Evolutionary conservation across 2,113 vertebrate genomes (phyloP).

Genomic region (Podilymbus podiceps): DNA sequence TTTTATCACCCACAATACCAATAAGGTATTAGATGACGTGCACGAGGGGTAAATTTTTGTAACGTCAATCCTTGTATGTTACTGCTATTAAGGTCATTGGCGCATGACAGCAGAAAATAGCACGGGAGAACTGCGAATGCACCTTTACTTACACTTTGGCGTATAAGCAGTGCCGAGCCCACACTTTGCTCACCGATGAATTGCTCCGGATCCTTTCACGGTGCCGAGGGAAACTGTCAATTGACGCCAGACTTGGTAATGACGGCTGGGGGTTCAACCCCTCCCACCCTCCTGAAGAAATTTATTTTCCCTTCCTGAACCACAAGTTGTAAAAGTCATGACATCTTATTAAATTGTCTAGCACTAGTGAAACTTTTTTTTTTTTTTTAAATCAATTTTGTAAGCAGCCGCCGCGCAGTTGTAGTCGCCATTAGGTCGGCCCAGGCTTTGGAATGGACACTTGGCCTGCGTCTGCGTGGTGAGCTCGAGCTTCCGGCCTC

Average conservation of each 20-base stretch:
- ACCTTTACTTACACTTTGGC: not conserved
- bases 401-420: not conserved
- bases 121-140: not conserved
- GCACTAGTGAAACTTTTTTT: not conserved
- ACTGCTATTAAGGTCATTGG: not conserved
- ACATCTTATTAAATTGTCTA: too few relatives aligned
- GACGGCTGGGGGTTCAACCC: not conserved
- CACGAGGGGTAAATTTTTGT: not conserved
- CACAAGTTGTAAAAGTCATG: not conserved
- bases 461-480: fast-evolving
- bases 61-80: fast-evolving
- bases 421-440: not conserved
- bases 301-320: not conserved
- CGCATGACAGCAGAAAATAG: not conserved
- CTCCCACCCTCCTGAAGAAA: not conserved
- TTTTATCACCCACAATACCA: not conserved
- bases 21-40: not conserved
- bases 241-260: not conserved
- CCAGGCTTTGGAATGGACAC: not conserved
- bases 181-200: not conserved
- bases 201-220: not conserved
- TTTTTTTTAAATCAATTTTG: not conserved
- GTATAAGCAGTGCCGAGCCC: not conserved
- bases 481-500: not conserved
- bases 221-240: not conserved